A percentile compares a stretch with the other conserved stretches of the same genome.
Conservation (phyloP, 2,888 invertebrate genomes). For the Hoplodrina ambigua region DNA sequence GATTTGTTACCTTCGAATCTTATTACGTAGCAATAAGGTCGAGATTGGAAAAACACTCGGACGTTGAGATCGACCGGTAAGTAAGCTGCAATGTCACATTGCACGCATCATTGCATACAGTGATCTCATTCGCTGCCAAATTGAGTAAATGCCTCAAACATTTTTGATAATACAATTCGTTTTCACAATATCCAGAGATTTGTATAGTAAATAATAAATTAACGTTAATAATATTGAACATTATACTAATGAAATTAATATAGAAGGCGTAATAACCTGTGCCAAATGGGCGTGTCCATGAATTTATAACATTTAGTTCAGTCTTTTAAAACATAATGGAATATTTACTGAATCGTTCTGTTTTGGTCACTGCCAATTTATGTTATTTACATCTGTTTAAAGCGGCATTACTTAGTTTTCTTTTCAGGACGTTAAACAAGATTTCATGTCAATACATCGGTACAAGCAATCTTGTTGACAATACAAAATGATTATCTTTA, state of each 20-base stretch:
- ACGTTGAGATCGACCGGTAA: slow-evolving; percentile 44
- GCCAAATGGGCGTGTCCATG: slow-evolving; percentile 40
- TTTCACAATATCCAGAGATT: slow-evolving; percentile 20
- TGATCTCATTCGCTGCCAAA: slow-evolving; percentile 74
- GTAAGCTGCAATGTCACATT: slow-evolving; percentile 78
- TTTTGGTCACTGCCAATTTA: slow-evolving; percentile 13
- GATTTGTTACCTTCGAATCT: slow-evolving; percentile 40
- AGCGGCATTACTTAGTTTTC: not conserved
- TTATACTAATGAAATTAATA: slow-evolving; percentile 6
- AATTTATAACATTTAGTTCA: slow-evolving; percentile 31
- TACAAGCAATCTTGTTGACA: not conserved
- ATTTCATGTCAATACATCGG: not conserved
- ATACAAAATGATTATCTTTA: not conserved
- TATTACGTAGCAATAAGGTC: slow-evolving; percentile 50
- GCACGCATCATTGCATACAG: slow-evolving; percentile 73
- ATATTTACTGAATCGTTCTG: slow-evolving; percentile 6
- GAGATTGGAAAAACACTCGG: slow-evolving; percentile 32
- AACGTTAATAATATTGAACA: slow-evolving; percentile 13
- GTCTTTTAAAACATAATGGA: slow-evolving; percentile 26
- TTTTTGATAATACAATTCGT: slow-evolving; percentile 30
- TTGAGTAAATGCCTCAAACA: slow-evolving; percentile 52
- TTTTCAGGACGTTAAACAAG: not conserved
- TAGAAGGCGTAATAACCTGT: not conserved
- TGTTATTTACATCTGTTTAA: slow-evolving; percentile 13
- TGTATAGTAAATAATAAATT: slow-evolving; percentile 18